A percentile compares a stretch with the other conserved stretches of the same genome.
Conservation (phyloP, 2,113 vertebrate genomes). For the Cyanistes caeruleus region DNA sequence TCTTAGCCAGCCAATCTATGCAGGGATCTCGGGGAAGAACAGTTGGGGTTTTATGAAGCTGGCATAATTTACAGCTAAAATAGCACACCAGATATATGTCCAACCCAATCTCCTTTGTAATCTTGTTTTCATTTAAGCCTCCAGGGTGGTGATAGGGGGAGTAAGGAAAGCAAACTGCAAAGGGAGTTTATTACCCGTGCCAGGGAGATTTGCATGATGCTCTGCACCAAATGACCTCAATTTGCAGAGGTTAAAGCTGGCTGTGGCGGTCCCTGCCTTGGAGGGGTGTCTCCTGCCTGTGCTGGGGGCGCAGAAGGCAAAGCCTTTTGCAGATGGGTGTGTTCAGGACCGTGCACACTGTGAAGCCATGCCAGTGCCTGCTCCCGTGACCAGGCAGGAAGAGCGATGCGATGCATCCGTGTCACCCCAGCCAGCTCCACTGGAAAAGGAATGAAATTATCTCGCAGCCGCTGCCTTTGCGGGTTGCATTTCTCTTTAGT, state of each 20-base stretch:
- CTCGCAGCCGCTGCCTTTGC: not conserved
- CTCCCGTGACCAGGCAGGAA: not conserved
- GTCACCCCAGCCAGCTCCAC: not conserved
- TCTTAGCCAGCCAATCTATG: slow-evolving; percentile 29
- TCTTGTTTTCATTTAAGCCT: slow-evolving; percentile 57
- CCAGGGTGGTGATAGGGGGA: not conserved
- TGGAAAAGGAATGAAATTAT: not conserved
- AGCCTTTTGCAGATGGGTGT: not conserved
- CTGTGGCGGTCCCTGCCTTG: not conserved
- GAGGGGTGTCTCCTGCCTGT: not conserved
- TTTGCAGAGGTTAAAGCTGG: slow-evolving; percentile 28
- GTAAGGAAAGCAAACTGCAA: not conserved
- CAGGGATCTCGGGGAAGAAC: slow-evolving; percentile 18
- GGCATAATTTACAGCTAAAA: slow-evolving; percentile 62
- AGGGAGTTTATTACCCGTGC: not conserved
- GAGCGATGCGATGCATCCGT: not conserved
- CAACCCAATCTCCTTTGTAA: slow-evolving; percentile 51
- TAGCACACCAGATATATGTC: slow-evolving; percentile 48
- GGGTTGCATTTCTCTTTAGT: slow-evolving; percentile 13
- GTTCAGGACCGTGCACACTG: rapidly evolving
- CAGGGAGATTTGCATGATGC: not conserved
- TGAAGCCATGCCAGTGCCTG: not conserved
- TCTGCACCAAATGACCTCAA: not conserved
- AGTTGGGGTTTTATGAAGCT: slow-evolving; percentile 64
- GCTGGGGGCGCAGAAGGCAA: not conserved